Evolutionary conservation across 2,888 invertebrate species (phyloP), one percentile per base, ranked within the genome.

Genomic region (Nomada hirtipes): DNA sequence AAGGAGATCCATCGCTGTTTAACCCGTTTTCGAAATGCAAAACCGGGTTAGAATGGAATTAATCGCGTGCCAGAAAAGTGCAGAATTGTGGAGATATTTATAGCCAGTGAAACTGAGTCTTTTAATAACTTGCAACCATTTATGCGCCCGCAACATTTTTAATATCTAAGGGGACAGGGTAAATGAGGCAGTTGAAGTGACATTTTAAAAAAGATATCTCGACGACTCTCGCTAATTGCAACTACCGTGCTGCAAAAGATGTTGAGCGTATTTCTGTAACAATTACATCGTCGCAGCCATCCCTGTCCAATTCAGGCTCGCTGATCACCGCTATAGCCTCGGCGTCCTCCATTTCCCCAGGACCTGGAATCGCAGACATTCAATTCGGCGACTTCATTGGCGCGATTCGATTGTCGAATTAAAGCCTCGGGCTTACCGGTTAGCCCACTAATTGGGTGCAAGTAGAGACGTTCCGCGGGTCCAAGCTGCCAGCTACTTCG

Each of bases 231-330:
- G 47, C 15, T 47, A 47, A 47, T 47, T 47, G 47, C 11, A 3
- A 47, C 47, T 15, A 47, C 2, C 15, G 47, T 47, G 11, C 2
- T 13, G 15, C 13, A 47, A 15, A 47, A 47, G 15, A 47, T 47
- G 15, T 47, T 3, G 47, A 57, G 26, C 11, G 2, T 26, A 57
- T 7, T 68, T 68, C 9, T 47, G 13, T n/a, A 50, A 20, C 20
- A 55, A 53, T 29, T 72, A 72, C 80, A 11, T 80, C 80, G 29
- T 81, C 79, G 64, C 76, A 83, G 0, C 4, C 18, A 4, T 82
- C 70, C 23, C 65, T 50, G 0, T 70, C 75, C 2, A 2, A 2
- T 4, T 75, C 82, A 4, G 29, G 42, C 13, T 65, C 81, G 44
- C 50, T 57, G 50, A 44, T 65, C 29, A 15, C 42, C 15, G 47